Percentiles rank a stretch among this genome's conserved stretches.
These are phyloP conservation scores for Chymomyza caudatula DNA, from an alignment of 2,888 invertebrate species.

Conservation along the genomic window DNA sequence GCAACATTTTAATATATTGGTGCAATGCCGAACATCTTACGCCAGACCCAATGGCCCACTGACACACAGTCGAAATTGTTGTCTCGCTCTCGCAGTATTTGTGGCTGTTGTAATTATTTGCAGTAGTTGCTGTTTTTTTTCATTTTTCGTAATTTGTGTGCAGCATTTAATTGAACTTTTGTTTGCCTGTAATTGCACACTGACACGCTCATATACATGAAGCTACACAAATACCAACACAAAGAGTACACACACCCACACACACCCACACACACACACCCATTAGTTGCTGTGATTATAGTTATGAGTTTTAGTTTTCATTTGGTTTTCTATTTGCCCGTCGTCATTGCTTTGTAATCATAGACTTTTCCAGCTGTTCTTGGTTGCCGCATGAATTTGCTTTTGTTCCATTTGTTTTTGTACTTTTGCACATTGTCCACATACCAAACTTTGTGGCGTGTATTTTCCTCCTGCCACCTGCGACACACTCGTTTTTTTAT, in stretches of 20 bases:
- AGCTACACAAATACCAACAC: no score
- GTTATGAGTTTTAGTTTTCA: conserved; percentile 9
- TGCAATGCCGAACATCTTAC: background rate
- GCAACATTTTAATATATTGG: background rate
- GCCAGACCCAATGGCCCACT: background rate
- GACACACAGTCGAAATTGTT: conserved; percentile 12
- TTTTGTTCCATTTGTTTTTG: background rate
- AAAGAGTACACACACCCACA: conserved; percentile 12
- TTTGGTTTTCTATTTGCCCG: background rate
- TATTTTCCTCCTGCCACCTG: no score
- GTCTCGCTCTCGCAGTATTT: conserved; percentile 13
- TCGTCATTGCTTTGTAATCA: background rate
- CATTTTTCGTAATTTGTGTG: conserved; percentile 15
- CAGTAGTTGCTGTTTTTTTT: background rate
- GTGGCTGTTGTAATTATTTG: conserved; percentile 24
- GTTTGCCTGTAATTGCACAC: conserved; percentile 18
- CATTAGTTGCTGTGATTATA: conserved; percentile 9
- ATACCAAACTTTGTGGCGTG: background rate
- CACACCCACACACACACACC: conserved; percentile 7
- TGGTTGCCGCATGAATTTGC: background rate
- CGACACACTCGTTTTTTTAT: background rate
- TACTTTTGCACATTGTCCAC: background rate
- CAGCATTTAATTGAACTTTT: conserved; percentile 23
- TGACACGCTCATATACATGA: conserved; percentile 15
- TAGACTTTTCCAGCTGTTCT: background rate